Conservation (phyloP, 2,797 vertebrate genomes). For the Pseudochirops cupreus region DNA sequence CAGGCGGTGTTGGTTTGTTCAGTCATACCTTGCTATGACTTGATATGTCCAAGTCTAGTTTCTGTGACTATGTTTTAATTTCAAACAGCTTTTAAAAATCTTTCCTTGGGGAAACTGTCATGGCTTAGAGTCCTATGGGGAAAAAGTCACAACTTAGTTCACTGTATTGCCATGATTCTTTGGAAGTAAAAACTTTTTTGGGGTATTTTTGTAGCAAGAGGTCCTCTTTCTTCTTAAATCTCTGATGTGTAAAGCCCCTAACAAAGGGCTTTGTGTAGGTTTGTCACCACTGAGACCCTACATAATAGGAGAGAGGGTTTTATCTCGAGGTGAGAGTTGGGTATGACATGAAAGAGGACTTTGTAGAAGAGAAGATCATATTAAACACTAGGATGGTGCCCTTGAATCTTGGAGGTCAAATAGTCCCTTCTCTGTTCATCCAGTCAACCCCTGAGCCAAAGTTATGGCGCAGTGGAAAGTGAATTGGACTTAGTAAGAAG, state of each 20-base stretch:
- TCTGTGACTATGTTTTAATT: neutral
- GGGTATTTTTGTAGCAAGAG: neutral
- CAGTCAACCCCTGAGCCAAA: neutral
- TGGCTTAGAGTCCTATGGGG: neutral
- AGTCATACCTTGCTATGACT: neutral
- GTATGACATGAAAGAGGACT: slow-evolving; percentile 5
- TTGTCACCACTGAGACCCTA: neutral
- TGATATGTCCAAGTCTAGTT: neutral
- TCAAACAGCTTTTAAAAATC: neutral
- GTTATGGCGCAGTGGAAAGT: neutral
- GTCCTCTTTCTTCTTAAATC: neutral
- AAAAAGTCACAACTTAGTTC: neutral
- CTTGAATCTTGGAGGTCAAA: neutral
- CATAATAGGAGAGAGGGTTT: slow-evolving; percentile 35
- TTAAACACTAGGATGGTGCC: neutral
- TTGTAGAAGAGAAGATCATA: neutral
- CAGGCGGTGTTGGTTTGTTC: neutral
- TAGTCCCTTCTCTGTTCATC: neutral
- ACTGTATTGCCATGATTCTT: neutral
- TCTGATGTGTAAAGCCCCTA: neutral
- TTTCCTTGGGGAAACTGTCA: neutral
- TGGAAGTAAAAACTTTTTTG: neutral
- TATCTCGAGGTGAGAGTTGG: slow-evolving; percentile 45
- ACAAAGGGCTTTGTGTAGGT: neutral
- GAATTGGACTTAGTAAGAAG: neutral